phyloP scores from a whole-genome alignment of 2,113 vertebrate genomes.

The Peromyscus maniculatus region DNA sequence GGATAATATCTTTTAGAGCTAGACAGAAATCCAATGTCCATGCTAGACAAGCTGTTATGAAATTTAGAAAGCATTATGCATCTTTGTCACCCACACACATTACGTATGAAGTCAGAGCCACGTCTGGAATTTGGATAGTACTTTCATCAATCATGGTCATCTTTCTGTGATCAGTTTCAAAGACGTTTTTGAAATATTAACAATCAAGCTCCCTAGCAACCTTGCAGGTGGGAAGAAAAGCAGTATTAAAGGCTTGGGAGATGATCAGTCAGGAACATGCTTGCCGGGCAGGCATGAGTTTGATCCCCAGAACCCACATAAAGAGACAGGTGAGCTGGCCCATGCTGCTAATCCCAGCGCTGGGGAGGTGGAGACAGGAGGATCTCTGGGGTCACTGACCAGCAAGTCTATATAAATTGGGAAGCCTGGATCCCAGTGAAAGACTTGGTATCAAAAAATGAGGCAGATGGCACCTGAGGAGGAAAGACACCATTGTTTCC shows the following conservation, averaged over 20 bases:
- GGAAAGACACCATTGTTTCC: not conserved
- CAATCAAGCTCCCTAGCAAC: not conserved
- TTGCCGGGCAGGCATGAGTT: not conserved
- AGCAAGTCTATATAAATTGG: too few relatives aligned
- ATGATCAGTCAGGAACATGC: not conserved
- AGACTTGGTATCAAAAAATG: not conserved
- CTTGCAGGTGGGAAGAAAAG: not conserved
- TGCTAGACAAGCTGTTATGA: not conserved
- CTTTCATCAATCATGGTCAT: not conserved
- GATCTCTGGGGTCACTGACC: not conserved
- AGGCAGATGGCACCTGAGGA: not conserved
- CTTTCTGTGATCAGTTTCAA: constrained; percentile 24
- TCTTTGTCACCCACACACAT: not conserved
- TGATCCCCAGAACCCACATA: not conserved
- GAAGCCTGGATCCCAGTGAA: not conserved
- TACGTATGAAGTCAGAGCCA: not conserved
- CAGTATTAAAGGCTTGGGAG: not conserved
- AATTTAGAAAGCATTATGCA: not conserved
- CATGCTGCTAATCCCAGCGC: not conserved
- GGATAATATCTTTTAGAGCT: not conserved
- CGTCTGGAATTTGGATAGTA: not conserved
- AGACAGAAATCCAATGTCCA: not conserved
- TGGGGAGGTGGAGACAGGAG: not conserved
- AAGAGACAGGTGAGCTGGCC: not conserved
- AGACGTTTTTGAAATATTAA: not conserved